Percentiles rank a stretch among this genome's conserved stretches.
phyloP scores from a whole-genome alignment of 2,113 vertebrate genomes.

The Apodemus speciosus region DNA sequence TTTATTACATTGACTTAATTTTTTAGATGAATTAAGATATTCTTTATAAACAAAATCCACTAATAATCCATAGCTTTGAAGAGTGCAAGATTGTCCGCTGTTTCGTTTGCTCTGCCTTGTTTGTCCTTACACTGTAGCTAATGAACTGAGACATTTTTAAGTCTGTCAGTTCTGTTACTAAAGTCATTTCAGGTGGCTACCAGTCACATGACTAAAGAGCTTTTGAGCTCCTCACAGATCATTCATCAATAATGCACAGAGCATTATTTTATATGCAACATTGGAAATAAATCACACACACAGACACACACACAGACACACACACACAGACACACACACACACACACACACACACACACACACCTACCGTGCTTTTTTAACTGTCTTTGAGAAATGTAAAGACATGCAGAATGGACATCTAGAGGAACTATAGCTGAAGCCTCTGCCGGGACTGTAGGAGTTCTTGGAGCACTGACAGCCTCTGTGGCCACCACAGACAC shows the following conservation, averaged over 20 bases:
- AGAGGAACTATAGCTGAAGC: not conserved
- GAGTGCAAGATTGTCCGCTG: not conserved
- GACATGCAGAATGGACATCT: not conserved
- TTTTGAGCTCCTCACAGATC: not conserved
- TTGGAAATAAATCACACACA: not conserved
- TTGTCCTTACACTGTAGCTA: not conserved
- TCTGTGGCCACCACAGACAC: rapidly evolving
- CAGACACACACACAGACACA: not conserved
- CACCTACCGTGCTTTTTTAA: not conserved
- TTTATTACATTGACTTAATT: slow-evolving; percentile 2
- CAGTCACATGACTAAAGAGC: slow-evolving; percentile 26
- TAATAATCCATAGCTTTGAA: not conserved
- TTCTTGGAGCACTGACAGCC: not conserved
- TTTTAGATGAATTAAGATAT: slow-evolving; percentile 37
- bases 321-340: not conserved
- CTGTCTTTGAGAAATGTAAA: slow-evolving; percentile 12
- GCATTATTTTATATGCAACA: not conserved
- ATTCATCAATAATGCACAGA: not conserved
- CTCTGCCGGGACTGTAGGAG: not conserved
- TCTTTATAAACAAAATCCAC: slow-evolving; percentile 3
- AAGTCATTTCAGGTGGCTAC: not conserved
- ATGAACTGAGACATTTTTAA: not conserved
- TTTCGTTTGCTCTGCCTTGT: not conserved
- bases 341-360: not conserved
- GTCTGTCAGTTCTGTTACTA: not conserved